Evolutionary conservation across 2,113 vertebrate genomes (phyloP).

Genomic region (Toxostoma redivivum): DNA sequence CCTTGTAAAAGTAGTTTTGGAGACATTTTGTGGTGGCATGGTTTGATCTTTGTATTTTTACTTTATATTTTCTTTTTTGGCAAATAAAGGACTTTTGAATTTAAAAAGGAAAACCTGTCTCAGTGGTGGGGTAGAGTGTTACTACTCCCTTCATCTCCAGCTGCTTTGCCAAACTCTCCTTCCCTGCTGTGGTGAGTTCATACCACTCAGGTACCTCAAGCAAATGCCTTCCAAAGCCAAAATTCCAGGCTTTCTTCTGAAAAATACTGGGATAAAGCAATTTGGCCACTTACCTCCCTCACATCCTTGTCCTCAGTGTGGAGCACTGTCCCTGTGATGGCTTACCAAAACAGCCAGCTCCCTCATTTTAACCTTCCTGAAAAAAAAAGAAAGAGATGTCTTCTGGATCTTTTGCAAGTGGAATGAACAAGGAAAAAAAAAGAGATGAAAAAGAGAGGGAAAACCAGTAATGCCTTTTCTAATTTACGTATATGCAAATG

Average conservation of each 20-base stretch:
- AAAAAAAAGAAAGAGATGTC: neutral
- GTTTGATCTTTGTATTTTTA: slow-evolving; percentile 51
- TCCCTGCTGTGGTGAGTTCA: neutral
- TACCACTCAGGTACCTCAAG: neutral
- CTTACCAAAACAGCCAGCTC: neutral
- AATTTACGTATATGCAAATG: neutral
- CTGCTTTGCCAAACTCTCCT: neutral
- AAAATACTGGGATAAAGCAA: neutral
- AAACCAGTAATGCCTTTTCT: neutral
- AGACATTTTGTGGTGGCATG: slow-evolving; percentile 37
- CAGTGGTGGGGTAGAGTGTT: neutral
- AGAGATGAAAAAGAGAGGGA: no score
- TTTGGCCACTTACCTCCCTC: neutral
- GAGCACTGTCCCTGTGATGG: neutral
- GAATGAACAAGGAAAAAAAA: neutral
- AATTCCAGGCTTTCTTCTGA: neutral
- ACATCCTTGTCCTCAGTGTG: fast-evolving
- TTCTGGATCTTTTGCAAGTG: neutral
- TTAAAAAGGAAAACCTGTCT: neutral
- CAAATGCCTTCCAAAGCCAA: neutral
- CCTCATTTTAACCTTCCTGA: neutral
- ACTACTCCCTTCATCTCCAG: neutral
- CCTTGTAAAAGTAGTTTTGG: neutral
- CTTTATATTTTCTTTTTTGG: slow-evolving; percentile 43
- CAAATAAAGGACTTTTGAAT: slow-evolving; percentile 53